Evolutionary conservation across 1,140 invertebrate species (phyloP), one percentile per base, ranked within the genome.

Genomic region (Panulirus ornatus): DNA sequence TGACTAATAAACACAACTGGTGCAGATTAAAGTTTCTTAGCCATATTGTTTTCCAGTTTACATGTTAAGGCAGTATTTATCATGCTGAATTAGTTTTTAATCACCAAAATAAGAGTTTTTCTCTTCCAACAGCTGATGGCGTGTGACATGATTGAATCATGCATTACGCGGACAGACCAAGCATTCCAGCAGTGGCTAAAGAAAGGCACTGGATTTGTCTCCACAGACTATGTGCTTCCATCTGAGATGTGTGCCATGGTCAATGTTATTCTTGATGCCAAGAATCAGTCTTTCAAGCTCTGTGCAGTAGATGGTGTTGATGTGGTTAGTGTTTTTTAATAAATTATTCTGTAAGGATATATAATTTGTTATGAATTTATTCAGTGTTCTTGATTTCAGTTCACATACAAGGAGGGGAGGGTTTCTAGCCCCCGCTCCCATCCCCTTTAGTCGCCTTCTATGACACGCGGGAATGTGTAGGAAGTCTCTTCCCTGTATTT

Each of bases 191-290:
- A 96, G 27, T 99, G 98, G 97, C 94, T 99, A 85, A 99, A 99
- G 94, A 99, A 99, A 94, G 98, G 98, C 78, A 97, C 98, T 63
- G 98, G 97, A 2, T 98, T 98, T 93, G 97, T 97, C 93, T 98
- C 98, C 14, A 99, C 98, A 44, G 99, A 99, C 95, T 99, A 99
- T 94, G 97, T 99, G 89, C 96, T 99, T 91, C 98, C 98, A 1
- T 97, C 97, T 9, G 99, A 99, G 95, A 98, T 99, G 94, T 99
- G 99, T 94, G 98, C 98, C 14, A 99, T 99, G 99, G 98, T 99
- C 92, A 99, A 99, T 95, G 98, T 99, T 90, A 98, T 99, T 91
- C 95, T 98, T 92, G 97, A 98, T 94, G 97, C 97, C 86, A 98
- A 98, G 94, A 97, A 98, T 94, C 97, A 99, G 94, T 99, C 98